Evolutionary conservation across 1,140 invertebrate genomes (phyloP).

Genomic region (Pogonus chalceus): DNA sequence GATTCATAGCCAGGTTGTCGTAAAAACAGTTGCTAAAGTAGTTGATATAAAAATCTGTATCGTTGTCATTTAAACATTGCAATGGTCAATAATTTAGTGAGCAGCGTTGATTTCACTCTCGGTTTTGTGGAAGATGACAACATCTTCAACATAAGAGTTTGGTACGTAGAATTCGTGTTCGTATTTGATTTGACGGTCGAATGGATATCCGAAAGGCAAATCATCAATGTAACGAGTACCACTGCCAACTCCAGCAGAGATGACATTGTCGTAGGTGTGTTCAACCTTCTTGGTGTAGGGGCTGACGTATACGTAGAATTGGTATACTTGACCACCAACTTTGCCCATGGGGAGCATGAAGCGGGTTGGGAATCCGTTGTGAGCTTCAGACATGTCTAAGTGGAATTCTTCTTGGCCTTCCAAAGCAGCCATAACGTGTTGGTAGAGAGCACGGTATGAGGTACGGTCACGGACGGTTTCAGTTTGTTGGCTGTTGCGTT

Average conservation of each 20-base stretch:
- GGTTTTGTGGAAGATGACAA: conserved; percentile 44
- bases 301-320: conserved; percentile 47
- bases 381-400: conserved; percentile 39
- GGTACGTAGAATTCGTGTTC: conserved; percentile 36
- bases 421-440: conserved; percentile 42
- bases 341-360: conserved; percentile 50
- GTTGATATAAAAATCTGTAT: no score
- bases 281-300: conserved; percentile 34
- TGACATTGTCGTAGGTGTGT: conserved; percentile 28
- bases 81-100: no score
- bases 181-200: conserved; percentile 47
- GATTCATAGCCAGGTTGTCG: no score
- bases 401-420: conserved; percentile 38
- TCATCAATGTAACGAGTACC: conserved; percentile 37
- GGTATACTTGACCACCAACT: conserved; percentile 46
- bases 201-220: conserved; percentile 54
- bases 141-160: conserved; percentile 47
- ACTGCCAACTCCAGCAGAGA: conserved; percentile 32
- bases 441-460: conserved; percentile 46
- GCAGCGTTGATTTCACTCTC: neutral
- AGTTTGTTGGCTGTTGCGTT: conserved; percentile 56
- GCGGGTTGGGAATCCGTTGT: conserved; percentile 48
- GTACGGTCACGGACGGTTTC: conserved; percentile 49
- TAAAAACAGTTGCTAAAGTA: no score
- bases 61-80: no score